A percentile compares a stretch with the other conserved stretches of the same genome.
These are phyloP conservation scores for Zaprionus gabonicus DNA, from an alignment of 1,140 invertebrate species.

Conservation along the genomic window DNA sequence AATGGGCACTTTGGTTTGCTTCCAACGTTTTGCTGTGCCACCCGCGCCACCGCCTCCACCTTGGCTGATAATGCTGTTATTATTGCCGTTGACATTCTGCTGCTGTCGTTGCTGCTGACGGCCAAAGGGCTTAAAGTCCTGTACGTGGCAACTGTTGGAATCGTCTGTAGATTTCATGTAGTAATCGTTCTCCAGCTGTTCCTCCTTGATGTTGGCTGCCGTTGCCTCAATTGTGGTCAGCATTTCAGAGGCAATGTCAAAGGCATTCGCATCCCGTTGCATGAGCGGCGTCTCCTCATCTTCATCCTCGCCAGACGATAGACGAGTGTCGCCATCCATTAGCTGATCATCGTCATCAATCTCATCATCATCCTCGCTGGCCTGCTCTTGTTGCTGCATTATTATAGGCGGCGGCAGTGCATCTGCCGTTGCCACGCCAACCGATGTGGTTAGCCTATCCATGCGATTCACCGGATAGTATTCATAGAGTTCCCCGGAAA, in stretches of 20 bases:
- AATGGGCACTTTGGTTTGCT: slow-evolving; percentile 76
- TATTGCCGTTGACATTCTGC: slow-evolving; percentile 4
- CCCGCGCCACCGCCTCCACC: not conserved
- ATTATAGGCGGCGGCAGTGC: slow-evolving; percentile 74
- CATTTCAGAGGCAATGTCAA: slow-evolving; percentile 70
- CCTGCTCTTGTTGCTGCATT: slow-evolving; percentile 67
- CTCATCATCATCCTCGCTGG: slow-evolving; percentile 65
- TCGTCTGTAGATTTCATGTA: slow-evolving; percentile 72
- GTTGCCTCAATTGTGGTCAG: slow-evolving; percentile 70
- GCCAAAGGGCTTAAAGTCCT: slow-evolving; percentile 72
- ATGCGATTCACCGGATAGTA: slow-evolving; percentile 70
- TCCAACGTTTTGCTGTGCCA: slow-evolving; percentile 64
- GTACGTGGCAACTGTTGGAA: slow-evolving; percentile 66
- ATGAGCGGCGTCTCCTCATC: slow-evolving; percentile 36
- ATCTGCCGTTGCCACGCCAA: slow-evolving; percentile 64
- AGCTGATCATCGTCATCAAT: slow-evolving; percentile 55
- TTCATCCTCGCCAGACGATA: slow-evolving; percentile 57
- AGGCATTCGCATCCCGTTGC: slow-evolving; percentile 55
- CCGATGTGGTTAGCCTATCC: slow-evolving; percentile 53
- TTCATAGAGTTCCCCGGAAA: slow-evolving; percentile 72
- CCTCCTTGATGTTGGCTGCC: slow-evolving; percentile 69
- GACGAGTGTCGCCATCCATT: slow-evolving; percentile 37
- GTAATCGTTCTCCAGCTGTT: slow-evolving; percentile 69
- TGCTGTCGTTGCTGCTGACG: slow-evolving; percentile 13
- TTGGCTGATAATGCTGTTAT: slow-evolving; percentile 3